Evolutionary conservation across 2,888 invertebrate genomes (phyloP).

Genomic region (Acrocyrtus sp.): DNA sequence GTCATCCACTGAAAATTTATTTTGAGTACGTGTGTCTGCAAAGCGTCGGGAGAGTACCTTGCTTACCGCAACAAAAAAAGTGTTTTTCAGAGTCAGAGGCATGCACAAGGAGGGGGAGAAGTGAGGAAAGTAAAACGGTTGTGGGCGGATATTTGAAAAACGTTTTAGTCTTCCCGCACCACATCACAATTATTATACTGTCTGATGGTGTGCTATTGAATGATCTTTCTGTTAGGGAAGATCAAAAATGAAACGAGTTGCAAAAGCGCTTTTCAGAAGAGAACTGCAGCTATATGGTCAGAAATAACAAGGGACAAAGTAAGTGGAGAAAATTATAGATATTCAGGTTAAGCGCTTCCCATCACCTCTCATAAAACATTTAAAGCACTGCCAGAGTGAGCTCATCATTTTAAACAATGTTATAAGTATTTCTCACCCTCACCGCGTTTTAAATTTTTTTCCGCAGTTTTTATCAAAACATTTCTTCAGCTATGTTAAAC

Average conservation of each 20-base stretch:
- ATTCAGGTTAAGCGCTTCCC: too few relatives aligned
- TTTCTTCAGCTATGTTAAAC: too few relatives aligned
- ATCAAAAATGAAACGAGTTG: too few relatives aligned
- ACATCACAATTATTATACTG: conserved; percentile 9
- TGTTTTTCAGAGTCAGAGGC: too few relatives aligned
- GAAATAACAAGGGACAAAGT: too few relatives aligned
- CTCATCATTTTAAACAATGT: conserved; percentile 3
- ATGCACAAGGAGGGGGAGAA: too few relatives aligned
- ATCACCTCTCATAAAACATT: too few relatives aligned
- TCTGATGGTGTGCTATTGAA: too few relatives aligned
- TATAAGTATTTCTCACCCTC: conserved; percentile 9
- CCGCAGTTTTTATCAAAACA: background rate
- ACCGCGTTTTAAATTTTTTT: background rate
- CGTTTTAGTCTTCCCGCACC: conserved; percentile 7
- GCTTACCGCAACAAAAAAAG: background rate
- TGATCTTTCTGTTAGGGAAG: too few relatives aligned
- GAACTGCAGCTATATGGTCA: too few relatives aligned
- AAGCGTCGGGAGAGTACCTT: background rate
- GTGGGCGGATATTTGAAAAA: conserved; percentile 38
- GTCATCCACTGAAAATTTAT: conserved; percentile 25
- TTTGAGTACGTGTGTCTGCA: background rate
- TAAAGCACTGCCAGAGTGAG: conserved; percentile 10
- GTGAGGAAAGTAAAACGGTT: conserved; percentile 26
- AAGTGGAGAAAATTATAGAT: too few relatives aligned
- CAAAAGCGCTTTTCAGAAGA: too few relatives aligned